These are phyloP conservation scores for Tachina grossa DNA, from an alignment of 2,888 invertebrate genomes.

Conservation along the genomic window DNA sequence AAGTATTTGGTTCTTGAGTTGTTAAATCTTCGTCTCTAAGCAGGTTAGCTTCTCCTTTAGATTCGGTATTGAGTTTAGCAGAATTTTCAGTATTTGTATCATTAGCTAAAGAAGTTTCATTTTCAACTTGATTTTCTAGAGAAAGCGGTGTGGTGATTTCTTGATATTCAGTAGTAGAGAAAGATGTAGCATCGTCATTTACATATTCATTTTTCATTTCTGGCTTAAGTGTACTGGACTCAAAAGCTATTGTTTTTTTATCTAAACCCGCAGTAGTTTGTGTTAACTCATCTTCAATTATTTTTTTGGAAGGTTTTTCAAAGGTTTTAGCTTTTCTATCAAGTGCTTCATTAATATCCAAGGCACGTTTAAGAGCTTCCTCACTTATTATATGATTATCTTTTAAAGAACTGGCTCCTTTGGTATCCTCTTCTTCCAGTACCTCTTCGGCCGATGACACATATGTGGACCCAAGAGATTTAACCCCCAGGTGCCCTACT, in stretches of 20 bases:
- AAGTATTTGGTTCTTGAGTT: neutral
- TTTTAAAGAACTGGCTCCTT: slow-evolving; percentile 6
- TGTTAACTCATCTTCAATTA: neutral
- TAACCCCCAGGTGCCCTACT: slow-evolving; percentile 78
- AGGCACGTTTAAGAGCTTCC: slow-evolving; percentile 11
- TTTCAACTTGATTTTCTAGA: slow-evolving; percentile 63
- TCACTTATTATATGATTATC: slow-evolving; percentile 1
- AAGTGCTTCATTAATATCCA: slow-evolving; percentile 2
- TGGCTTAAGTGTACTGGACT: neutral
- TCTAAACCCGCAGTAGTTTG: neutral
- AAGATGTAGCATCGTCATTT: neutral
- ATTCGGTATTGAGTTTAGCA: neutral
- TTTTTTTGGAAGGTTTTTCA: slow-evolving; percentile 3
- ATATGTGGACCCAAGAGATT: slow-evolving; percentile 69
- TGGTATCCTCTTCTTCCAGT: slow-evolving; percentile 66
- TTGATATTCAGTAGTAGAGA: neutral
- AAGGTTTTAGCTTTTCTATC: slow-evolving; percentile 37
- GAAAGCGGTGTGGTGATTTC: slow-evolving; percentile 6
- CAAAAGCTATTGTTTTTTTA: neutral
- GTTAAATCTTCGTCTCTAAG: neutral
- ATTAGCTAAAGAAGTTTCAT: slow-evolving; percentile 1
- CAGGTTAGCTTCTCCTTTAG: neutral
- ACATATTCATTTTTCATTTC: neutral
- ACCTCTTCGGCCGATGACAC: slow-evolving; percentile 71
- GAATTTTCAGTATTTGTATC: neutral